Evolutionary conservation across 2,888 invertebrate species (phyloP), one percentile per base, ranked within the genome.

Genomic region (Unio delphinus): DNA sequence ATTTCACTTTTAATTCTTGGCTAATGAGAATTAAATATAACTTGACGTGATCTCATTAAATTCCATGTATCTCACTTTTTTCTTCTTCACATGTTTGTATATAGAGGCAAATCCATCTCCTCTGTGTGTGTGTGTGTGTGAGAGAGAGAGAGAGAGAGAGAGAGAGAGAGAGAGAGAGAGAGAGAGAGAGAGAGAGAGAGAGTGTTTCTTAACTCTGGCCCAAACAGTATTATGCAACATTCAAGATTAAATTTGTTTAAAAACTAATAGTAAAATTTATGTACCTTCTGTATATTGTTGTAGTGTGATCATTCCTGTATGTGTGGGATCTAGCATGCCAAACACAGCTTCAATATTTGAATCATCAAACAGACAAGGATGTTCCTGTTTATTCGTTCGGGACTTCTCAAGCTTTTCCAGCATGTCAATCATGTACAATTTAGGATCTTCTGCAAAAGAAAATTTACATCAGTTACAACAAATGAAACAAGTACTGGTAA

Each of bases 241-340:
- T 61, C 4, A 11, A 61, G 8, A 45, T 18, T 56, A 1, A 20
- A 28, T 57, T n/a, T 20, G 57, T 23, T 28, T 18, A 11, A 63
- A 23, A 18, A 30, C 56, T 5, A 30, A 30, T 26, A 34, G 11
- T 7, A 7, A 34, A 56, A 64, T 28, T 23, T 62, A 60, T 66
- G 69, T 75, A 88, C 89, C 88, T 84, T 88, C 87, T 72, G 72
- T 73, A 69, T 89, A 89, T 72, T 89, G 89, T 72, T 85, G 75
- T 1, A 84, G 55, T 59, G 86, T 84, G 30, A 89, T 84, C 63
- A 74, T 83, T 15, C 89, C 89, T 65, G 80, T 80, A 26, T 80
- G 80, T 54, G 88, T 89, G 23, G 89, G 89, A 74, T 89, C 89
- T 68, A 89, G 70, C 88, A 89, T 88, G 18, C 87, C 86, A 83